These are phyloP conservation scores for Maconellicoccus hirsutus DNA, from an alignment of 1,140 invertebrate genomes.

Conservation along the genomic window DNA sequence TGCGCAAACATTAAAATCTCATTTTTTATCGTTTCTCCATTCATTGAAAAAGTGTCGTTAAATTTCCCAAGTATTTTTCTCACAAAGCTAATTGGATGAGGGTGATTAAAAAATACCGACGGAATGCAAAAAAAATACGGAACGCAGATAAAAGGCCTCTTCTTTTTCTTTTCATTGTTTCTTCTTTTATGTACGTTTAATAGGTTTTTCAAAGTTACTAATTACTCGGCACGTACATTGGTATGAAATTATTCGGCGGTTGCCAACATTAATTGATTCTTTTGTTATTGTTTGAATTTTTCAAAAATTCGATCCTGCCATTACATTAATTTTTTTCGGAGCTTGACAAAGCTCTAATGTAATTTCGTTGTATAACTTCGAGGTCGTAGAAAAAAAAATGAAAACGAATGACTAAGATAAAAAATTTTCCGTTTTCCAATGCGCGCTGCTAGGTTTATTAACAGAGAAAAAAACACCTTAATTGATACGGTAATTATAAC, in stretches of 20 bases:
- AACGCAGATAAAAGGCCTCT: conserved; percentile 10
- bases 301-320: not conserved
- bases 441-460: no score
- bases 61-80: conserved; percentile 18
- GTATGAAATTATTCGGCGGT: not conserved
- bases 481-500: conserved; percentile 21
- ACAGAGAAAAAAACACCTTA: conserved; percentile 8
- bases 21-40: conserved; percentile 20
- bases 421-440: conserved; percentile 13
- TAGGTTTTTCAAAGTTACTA: conserved; percentile 17
- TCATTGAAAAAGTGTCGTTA: conserved; percentile 19
- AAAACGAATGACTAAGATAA: conserved; percentile 3
- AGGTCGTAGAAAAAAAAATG: not conserved
- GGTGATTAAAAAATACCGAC: not conserved
- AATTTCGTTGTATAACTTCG: conserved; percentile 18
- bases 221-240: conserved; percentile 2
- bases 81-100: conserved; percentile 16
- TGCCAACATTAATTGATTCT: conserved; percentile 19
- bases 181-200: conserved; percentile 5
- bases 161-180: conserved; percentile 16
- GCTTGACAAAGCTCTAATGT: conserved; percentile 13
- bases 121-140: not conserved
- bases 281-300: conserved; percentile 16
- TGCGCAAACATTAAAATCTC: conserved; percentile 15
- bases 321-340: conserved; percentile 6